A percentile compares a stretch with the other conserved stretches of the same genome.
Conservation (phyloP, 2,888 invertebrate genomes). For the Tromatobia lineatoria region DNA sequence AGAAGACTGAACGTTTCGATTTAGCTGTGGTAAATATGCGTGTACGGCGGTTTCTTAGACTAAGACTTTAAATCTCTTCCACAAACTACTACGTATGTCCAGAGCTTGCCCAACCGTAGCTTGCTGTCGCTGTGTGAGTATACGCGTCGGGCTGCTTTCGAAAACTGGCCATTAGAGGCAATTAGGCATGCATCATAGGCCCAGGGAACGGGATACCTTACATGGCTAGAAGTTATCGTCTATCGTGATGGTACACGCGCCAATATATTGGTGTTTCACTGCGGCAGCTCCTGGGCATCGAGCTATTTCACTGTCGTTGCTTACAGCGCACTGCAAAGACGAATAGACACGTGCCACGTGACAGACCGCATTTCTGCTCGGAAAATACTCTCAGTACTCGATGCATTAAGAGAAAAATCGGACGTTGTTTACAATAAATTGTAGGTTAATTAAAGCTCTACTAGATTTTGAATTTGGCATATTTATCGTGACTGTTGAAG, state of each 20-base stretch:
- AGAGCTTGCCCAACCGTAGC: not conserved
- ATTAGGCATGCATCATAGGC: conserved; percentile 81
- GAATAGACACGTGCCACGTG: conserved; percentile 18
- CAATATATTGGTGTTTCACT: conserved; percentile 43
- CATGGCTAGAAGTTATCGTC: conserved; percentile 75
- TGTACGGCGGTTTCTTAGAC: conserved; percentile 6
- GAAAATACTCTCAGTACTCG: not conserved
- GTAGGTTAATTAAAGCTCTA: too few species aligned
- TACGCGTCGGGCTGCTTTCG: conserved; percentile 72
- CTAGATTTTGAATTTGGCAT: too few species aligned
- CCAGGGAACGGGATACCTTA: conserved; percentile 74
- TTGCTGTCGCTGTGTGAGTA: not conserved
- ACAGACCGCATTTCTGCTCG: conserved; percentile 16
- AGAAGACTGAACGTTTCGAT: conserved; percentile 38
- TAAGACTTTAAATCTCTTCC: conserved; percentile 2
- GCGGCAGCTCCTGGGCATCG: not conserved
- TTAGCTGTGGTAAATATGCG: conserved; percentile 18
- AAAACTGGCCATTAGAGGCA: conserved; percentile 78
- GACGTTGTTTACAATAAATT: too few species aligned
- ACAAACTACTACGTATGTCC: not conserved
- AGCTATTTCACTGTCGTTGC: conserved; percentile 24
- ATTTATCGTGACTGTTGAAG: too few species aligned
- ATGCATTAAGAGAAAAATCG: not conserved
- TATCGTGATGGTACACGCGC: conserved; percentile 71
- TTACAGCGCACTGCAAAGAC: not conserved